These are phyloP conservation scores for Actenoides lindsayi DNA, from an alignment of 2,113 vertebrate genomes.

Conservation along the genomic window DNA sequence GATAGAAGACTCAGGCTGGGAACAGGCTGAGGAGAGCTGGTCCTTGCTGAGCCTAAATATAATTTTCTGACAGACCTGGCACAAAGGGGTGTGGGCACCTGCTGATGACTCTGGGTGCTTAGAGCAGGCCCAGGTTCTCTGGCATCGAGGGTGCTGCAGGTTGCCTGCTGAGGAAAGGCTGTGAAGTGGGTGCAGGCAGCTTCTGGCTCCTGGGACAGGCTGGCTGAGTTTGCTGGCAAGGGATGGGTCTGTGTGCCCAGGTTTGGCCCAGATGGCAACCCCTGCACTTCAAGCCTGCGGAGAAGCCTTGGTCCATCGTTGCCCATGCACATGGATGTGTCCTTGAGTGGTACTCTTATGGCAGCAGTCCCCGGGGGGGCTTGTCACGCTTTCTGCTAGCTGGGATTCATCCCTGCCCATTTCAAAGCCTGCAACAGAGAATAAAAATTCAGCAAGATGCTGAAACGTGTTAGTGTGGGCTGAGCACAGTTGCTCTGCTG, in stretches of 20 bases:
- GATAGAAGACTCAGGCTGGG: not conserved
- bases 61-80: not conserved
- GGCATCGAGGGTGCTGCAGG: fast-evolving
- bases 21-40: not conserved
- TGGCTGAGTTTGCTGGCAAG: not conserved
- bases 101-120: not conserved
- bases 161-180: fast-evolving
- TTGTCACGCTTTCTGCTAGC: not conserved
- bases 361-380: not conserved
- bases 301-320: fast-evolving
- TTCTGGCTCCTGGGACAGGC: not conserved
- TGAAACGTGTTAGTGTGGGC: not conserved
- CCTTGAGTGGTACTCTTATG: fast-evolving
- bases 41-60: not conserved
- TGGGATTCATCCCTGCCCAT: not conserved
- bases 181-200: not conserved
- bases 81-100: not conserved
- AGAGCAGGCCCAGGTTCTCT: not conserved
- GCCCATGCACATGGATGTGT: fast-evolving
- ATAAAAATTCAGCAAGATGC: not conserved
- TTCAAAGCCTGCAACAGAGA: not conserved
- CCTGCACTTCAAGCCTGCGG: not conserved
- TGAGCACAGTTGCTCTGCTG: not conserved
- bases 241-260: not conserved
- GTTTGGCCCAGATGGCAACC: not conserved